Evolutionary conservation across 1,140 invertebrate genomes (phyloP), one percentile per base, ranked within the genome.

Genomic region (Drosophila persimilis): DNA sequence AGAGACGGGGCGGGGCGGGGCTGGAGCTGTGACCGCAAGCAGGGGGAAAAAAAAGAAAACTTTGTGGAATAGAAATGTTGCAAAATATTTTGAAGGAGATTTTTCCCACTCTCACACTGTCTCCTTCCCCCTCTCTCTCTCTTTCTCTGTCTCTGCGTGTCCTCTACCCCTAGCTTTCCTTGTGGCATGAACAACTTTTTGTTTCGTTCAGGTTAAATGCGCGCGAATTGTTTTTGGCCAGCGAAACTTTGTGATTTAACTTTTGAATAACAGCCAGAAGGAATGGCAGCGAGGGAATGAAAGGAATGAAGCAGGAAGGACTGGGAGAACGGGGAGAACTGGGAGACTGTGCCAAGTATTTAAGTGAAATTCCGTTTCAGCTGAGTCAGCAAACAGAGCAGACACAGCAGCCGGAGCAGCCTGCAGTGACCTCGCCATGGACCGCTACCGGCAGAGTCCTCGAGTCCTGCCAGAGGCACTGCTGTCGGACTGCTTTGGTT

Each of bases 131-230:
- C 41, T 26, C 39, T 57, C 22, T 29, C n/a, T 26, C 17, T 52
- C 6, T 47, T 44, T 48, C 45, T 45, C 53, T 47, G 20, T 45
- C 39, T 26, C 24, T 26, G 0, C 5, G 24, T 26, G 24, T 26
- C 24, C 24, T 5, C 24, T 5, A 26, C 24, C 24, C 24, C 26
- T 22, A 45, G 41, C 31, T 52, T 44, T 70, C 29, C 8, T 45
- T 17, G 44, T 31, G 43, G 24, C 44, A 26, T 55, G 57, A 88
- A 65, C 59, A 75, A 86, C 83, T 80, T 86, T 88, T 83, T 88
- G 78, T 83, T 81, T 81, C 78, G 75, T 83, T 86, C 83, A 78
- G 83, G 74, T 88, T 88, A 88, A 88, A 88, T 88, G 75, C 83
- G 65, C 81, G 83, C 83, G 83, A 88, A 88, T 88, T 86, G 83